These are phyloP conservation scores for Oostethus manadensis DNA, from an alignment of 2,113 vertebrate species.

Conservation along the genomic window DNA sequence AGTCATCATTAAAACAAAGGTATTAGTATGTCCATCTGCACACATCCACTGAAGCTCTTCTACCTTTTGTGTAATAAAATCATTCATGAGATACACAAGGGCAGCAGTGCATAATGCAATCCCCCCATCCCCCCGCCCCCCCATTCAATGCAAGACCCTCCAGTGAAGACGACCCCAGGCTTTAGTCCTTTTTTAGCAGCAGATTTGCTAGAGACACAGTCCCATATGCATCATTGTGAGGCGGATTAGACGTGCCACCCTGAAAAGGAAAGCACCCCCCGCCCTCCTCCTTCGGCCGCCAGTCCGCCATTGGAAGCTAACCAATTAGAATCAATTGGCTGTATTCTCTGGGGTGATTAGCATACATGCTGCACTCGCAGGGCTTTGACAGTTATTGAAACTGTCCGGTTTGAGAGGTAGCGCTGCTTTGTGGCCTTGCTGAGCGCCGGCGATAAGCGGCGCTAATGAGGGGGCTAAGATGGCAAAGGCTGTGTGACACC, in stretches of 20 bases:
- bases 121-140: constrained; percentile 24
- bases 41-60: constrained; percentile 12
- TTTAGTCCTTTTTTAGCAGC: constrained; percentile 39
- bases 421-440: constrained; percentile 35
- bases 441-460: constrained; percentile 34
- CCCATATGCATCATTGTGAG: constrained; percentile 59
- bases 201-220: constrained; percentile 54
- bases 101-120: constrained; percentile 34
- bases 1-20: background rate
- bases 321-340: constrained; percentile 65
- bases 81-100: constrained; percentile 31
- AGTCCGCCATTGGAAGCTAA: constrained; percentile 51
- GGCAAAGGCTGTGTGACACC: constrained; percentile 10
- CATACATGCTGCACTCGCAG: constrained; percentile 51
- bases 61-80: constrained; percentile 39
- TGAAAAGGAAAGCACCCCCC: constrained; percentile 29
- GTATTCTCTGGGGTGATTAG: constrained; percentile 63
- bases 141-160: constrained; percentile 33
- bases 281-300: constrained; percentile 26
- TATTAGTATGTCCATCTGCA: background rate
- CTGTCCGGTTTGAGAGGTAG: constrained; percentile 30
- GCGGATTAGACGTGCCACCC: constrained; percentile 48
- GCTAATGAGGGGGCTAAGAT: constrained; percentile 45
- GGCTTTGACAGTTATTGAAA: constrained; percentile 56
- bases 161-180: constrained; percentile 29